These are phyloP conservation scores for Drosophila ezoana DNA, from an alignment of 2,888 invertebrate genomes.

Conservation along the genomic window DNA sequence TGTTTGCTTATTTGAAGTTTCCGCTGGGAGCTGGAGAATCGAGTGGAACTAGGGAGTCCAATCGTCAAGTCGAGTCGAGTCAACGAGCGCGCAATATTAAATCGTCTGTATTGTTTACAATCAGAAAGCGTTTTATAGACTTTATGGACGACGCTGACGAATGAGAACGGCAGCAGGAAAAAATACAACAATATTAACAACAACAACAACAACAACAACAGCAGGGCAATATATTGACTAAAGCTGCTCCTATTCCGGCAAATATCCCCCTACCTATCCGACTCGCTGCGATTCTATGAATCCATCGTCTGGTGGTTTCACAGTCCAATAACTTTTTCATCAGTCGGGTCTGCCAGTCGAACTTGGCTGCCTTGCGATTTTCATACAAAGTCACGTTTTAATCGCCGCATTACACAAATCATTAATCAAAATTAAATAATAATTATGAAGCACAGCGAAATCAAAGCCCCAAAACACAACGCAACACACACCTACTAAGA, in stretches of 20 bases:
- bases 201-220: conserved; percentile 8
- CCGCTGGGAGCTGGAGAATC: conserved; percentile 50
- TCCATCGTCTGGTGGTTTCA: conserved; percentile 49
- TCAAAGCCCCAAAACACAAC: conserved; percentile 24
- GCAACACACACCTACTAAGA: conserved; percentile 27
- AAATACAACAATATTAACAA: conserved; percentile 11
- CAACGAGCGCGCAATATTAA: conserved; percentile 78
- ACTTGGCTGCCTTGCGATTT: conserved; percentile 43
- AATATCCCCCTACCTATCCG: conserved; percentile 23
- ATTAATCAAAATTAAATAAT: conserved; percentile 81
- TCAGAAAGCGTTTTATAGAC: conserved; percentile 78
- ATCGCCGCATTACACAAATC: conserved; percentile 72
- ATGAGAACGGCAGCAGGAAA: conserved; percentile 29
- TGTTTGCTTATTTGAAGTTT: conserved; percentile 66
- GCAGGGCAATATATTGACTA: conserved; percentile 57
- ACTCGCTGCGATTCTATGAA: conserved; percentile 39
- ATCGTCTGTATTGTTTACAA: conserved; percentile 80
- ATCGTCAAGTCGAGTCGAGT: conserved; percentile 37
- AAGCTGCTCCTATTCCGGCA: conserved; percentile 53
- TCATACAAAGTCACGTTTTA: conserved; percentile 75
- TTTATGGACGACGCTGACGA: conserved; percentile 60
- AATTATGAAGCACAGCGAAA: conserved; percentile 67
- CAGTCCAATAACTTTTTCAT: conserved; percentile 51
- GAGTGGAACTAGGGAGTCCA: conserved; percentile 49
- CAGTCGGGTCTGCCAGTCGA: conserved; percentile 12